A percentile compares a stretch with the other conserved stretches of the same genome.
Evolutionary conservation across 2,888 invertebrate genomes (phyloP).

Genomic region (Bimastos eiseni): DNA sequence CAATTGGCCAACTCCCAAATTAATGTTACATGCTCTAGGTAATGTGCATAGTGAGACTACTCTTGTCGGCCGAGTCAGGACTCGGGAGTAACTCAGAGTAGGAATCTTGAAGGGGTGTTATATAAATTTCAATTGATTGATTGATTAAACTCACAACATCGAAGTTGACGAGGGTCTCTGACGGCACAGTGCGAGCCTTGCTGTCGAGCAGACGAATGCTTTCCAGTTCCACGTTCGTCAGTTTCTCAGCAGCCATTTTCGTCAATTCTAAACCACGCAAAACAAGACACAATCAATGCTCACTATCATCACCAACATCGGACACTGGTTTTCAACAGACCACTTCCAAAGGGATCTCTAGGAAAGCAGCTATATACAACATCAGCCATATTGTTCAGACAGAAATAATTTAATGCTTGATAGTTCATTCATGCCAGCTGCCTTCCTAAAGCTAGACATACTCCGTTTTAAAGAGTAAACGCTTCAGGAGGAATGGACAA

Average conservation of each 20-base stretch:
- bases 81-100: no score
- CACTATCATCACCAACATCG: not conserved
- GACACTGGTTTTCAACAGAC: not conserved
- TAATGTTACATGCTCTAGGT: no score
- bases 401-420: no score
- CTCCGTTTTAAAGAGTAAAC: not conserved
- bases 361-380: not conserved
- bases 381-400: no score
- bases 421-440: no score
- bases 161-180: slow-evolving; percentile 26
- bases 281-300: not conserved
- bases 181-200: slow-evolving; percentile 38
- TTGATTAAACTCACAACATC: slow-evolving; percentile 34
- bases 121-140: no score
- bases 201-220: slow-evolving; percentile 42
- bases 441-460: not conserved
- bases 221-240: slow-evolving; percentile 44
- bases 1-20: no score
- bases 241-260: slow-evolving; percentile 37
- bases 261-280: not conserved
- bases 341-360: not conserved
- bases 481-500: no score
- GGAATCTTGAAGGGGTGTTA: no score
- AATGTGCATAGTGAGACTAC: no score
- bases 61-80: no score